A percentile compares a stretch with the other conserved stretches of the same genome.
Evolutionary conservation across 1,140 invertebrate species (phyloP).

Genomic region (Apis florea): DNA sequence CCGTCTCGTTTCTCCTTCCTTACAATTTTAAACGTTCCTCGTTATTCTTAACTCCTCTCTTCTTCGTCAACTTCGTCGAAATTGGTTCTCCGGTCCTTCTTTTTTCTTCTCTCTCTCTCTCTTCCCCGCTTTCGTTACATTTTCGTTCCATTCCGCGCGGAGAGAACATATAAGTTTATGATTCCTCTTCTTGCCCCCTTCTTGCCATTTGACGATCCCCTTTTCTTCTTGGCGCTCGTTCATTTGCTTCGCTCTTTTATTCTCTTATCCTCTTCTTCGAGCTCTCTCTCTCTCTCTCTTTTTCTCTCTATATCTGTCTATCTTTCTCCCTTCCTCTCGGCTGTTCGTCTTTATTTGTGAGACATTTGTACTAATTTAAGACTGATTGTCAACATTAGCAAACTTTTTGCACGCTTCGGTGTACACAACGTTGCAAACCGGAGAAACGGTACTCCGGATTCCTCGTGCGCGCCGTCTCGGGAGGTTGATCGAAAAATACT

Average conservation of each 20-base stretch:
- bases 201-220: neutral
- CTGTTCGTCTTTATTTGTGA: neutral
- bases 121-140: neutral
- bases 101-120: neutral
- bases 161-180: slow-evolving; percentile 11
- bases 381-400: slow-evolving; percentile 1
- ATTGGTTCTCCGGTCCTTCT: too few species aligned
- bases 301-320: neutral
- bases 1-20: slow-evolving; percentile 3
- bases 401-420: neutral
- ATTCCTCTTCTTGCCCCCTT: neutral
- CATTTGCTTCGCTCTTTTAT: neutral
- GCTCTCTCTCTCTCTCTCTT: neutral
- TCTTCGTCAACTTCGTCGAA: neutral
- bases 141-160: slow-evolving; percentile 9
- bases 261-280: neutral
- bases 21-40: neutral
- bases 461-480: neutral
- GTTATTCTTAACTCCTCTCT: too few species aligned
- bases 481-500: neutral
- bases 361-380: slow-evolving; percentile 21
- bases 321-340: neutral
- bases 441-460: slow-evolving; percentile 5
- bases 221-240: neutral
- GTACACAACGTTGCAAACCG: neutral